phyloP scores from a whole-genome alignment of 92 coral and sea anemone genomes.

The Palythoa caribaeorum region DNA sequence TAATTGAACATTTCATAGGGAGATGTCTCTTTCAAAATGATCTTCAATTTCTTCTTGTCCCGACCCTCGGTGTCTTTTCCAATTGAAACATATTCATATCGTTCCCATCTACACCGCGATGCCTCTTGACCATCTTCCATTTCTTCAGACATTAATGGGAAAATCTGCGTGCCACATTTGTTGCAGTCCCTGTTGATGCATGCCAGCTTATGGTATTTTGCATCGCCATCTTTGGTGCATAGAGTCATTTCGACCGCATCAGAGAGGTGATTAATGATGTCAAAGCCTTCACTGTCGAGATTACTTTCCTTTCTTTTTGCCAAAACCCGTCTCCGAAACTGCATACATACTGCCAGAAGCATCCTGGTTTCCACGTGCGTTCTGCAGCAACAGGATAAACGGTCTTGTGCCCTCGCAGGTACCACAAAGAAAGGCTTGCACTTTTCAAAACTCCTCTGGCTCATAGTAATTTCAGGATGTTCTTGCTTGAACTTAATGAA shows the following conservation, averaged over 20 bases:
- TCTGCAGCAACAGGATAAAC: constrained; percentile 6
- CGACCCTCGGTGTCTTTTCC: constrained; percentile 28
- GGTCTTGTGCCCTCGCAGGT: not conserved
- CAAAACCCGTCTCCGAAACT: not conserved
- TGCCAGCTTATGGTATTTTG: not conserved
- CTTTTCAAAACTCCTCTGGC: not conserved
- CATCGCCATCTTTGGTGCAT: not conserved
- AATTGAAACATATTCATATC: not conserved
- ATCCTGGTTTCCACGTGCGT: not conserved
- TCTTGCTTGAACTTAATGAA: not conserved
- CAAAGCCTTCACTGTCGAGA: not conserved
- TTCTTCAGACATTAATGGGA: not conserved
- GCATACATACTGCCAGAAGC: not conserved
- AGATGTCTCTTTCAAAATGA: constrained; percentile 31
- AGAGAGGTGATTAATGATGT: not conserved
- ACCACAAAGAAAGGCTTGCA: constrained; percentile 14
- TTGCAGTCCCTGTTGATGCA: not conserved
- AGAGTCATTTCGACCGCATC: not conserved
- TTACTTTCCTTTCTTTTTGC: not conserved
- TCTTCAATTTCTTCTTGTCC: constrained; percentile 33
- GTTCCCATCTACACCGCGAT: not conserved
- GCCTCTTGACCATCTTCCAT: constrained; percentile 2
- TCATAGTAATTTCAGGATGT: not conserved
- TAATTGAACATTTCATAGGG: constrained; percentile 45
- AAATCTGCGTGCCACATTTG: not conserved